Evolutionary conservation across 2,113 vertebrate genomes (phyloP).

Genomic region (Acanthochromis polyacanthus): DNA sequence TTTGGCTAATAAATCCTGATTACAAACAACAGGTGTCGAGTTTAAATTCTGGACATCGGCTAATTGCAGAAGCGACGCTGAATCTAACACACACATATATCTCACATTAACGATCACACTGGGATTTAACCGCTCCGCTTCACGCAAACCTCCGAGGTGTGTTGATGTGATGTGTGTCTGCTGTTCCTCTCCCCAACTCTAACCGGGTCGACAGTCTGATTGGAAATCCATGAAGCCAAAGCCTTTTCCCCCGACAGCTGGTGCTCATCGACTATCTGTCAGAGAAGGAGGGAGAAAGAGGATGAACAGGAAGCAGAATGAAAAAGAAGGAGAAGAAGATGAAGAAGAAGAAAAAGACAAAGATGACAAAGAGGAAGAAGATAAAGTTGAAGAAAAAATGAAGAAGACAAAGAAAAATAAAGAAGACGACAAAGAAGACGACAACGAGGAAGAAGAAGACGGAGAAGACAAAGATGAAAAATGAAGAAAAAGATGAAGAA

Average conservation of each 20-base stretch:
- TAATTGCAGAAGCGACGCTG: not conserved
- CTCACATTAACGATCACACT: not conserved
- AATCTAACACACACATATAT: slow-evolving; percentile 6
- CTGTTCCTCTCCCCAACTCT: slow-evolving; percentile 11
- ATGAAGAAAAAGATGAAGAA: too few relatives aligned
- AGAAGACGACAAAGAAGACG: not conserved
- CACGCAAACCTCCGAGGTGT: slow-evolving; percentile 2
- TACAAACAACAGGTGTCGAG: not conserved
- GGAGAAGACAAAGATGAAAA: too few relatives aligned
- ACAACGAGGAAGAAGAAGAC: not conserved
- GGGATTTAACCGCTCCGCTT: not conserved
- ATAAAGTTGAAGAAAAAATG: too few relatives aligned
- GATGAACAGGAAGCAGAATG: slow-evolving; percentile 36
- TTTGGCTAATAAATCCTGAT: not conserved
- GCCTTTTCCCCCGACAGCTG: slow-evolving; percentile 49
- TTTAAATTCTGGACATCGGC: not conserved
- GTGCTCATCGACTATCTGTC: slow-evolving; percentile 73
- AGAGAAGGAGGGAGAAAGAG: slow-evolving; percentile 20
- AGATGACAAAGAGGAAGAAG: not conserved
- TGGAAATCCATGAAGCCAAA: slow-evolving; percentile 69
- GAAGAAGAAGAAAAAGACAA: slow-evolving; percentile 4
- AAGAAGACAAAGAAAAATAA: too few relatives aligned
- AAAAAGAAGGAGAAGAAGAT: slow-evolving; percentile 31
- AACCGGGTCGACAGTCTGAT: slow-evolving; percentile 47
- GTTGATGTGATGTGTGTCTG: not conserved